A percentile compares a stretch with the other conserved stretches of the same genome.
phyloP scores from a whole-genome alignment of 1,140 invertebrate genomes.

The Pogonus chalceus region DNA sequence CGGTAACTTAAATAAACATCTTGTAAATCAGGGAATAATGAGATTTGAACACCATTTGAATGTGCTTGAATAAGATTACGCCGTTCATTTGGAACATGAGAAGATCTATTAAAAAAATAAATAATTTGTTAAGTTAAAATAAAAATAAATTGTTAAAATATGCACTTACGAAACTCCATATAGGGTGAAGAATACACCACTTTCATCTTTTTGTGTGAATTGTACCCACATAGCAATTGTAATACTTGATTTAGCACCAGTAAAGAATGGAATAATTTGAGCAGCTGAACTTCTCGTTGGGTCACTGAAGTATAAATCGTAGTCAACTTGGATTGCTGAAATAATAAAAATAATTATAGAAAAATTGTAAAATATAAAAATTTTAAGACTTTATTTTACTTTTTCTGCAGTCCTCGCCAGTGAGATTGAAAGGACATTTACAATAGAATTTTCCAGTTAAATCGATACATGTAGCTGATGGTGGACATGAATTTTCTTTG shows the following conservation, averaged over 20 bases:
- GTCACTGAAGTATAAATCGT: constrained; percentile 91
- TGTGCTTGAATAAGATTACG: constrained; percentile 79
- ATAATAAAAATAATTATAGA: constrained; percentile 32
- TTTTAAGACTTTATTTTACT: constrained; percentile 51
- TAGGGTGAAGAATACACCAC: constrained; percentile 86
- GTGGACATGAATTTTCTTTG: constrained; percentile 87
- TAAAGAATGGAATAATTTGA: constrained; percentile 80
- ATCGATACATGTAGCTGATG: constrained; percentile 88
- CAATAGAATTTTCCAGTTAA: constrained; percentile 87
- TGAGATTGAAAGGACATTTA: constrained; percentile 91
- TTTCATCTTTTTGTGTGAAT: constrained; percentile 80
- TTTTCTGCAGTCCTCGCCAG: constrained; percentile 92
- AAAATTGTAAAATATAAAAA: too few relatives aligned
- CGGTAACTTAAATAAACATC: constrained; percentile 85
- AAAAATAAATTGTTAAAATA: constrained; percentile 11
- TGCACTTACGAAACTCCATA: constrained; percentile 72
- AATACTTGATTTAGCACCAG: constrained; percentile 62
- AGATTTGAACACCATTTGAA: constrained; percentile 80
- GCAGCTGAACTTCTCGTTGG: constrained; percentile 76
- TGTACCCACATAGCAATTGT: constrained; percentile 94
- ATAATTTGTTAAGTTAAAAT: constrained; percentile 7
- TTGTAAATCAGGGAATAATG: constrained; percentile 76
- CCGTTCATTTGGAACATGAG: constrained; percentile 69
- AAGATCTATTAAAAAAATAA: constrained; percentile 48
- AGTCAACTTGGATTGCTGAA: constrained; percentile 87